Evolutionary conservation across 2,888 invertebrate genomes (phyloP).

Genomic region (Meta bourneti): DNA sequence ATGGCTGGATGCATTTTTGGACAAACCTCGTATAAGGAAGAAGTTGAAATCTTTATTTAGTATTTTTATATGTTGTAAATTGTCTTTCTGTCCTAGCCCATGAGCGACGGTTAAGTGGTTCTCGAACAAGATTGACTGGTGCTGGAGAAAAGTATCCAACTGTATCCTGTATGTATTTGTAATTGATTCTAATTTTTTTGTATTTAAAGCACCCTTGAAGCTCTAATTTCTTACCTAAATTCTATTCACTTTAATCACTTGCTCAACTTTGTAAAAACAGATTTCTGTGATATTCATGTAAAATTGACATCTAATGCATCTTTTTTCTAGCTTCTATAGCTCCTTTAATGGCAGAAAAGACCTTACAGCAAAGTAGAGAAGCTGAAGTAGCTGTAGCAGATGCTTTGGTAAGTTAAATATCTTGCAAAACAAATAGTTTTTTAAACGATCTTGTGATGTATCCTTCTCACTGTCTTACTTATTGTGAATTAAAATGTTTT

Average conservation of each 20-base stretch:
- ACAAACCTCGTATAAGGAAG: too few relatives aligned
- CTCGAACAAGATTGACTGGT: constrained; percentile 76
- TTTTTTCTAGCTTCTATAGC: constrained; percentile 78
- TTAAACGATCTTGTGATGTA: background rate
- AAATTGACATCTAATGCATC: background rate
- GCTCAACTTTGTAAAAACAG: background rate
- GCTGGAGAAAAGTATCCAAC: constrained; percentile 73
- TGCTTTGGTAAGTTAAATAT: constrained; percentile 81
- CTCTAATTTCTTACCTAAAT: background rate
- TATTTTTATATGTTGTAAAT: background rate
- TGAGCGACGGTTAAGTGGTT: constrained; percentile 80
- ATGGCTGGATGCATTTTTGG: too few relatives aligned
- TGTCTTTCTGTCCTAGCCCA: constrained; percentile 78
- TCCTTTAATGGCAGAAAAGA: constrained; percentile 89
- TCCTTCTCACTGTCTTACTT: background rate
- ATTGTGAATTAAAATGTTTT: too few relatives aligned
- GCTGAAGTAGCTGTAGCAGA: constrained; percentile 91
- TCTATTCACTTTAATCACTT: background rate
- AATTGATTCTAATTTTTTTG: background rate
- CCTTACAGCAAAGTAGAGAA: constrained; percentile 92
- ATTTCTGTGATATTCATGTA: too few relatives aligned
- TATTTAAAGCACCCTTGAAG: background rate
- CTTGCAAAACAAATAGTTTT: background rate
- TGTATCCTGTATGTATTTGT: constrained; percentile 63
- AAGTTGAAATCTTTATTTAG: too few relatives aligned